These are phyloP conservation scores for Nymphalis polychloros DNA, from an alignment of 2,888 invertebrate genomes.

Conservation along the genomic window DNA sequence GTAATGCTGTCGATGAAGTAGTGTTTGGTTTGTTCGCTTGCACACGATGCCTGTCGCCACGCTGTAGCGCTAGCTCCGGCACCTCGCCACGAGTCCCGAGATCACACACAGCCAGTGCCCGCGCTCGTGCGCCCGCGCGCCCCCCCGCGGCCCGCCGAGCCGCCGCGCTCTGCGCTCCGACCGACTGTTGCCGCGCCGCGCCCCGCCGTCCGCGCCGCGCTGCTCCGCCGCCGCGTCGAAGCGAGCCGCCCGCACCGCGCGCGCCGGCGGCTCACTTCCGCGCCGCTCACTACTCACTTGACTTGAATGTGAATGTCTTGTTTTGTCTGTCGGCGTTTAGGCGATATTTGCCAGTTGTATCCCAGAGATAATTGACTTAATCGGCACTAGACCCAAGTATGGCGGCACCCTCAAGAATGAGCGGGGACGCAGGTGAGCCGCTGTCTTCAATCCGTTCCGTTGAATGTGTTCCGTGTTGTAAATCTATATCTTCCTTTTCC, in stretches of 20 bases:
- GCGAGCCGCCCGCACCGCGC: constrained; percentile 42
- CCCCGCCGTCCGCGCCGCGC: constrained; percentile 42
- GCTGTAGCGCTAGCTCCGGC: constrained; percentile 83
- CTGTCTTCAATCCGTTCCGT: constrained; percentile 82
- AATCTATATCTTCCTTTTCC: constrained; percentile 80
- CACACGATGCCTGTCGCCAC: constrained; percentile 83
- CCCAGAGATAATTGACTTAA: constrained; percentile 99
- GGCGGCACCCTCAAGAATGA: constrained; percentile 99
- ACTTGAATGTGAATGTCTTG: constrained; percentile 82
- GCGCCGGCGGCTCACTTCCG: constrained; percentile 51
- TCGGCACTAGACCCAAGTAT: constrained; percentile 99
- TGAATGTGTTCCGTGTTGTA: constrained; percentile 83
- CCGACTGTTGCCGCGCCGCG: constrained; percentile 42
- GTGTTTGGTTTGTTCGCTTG: constrained; percentile 83
- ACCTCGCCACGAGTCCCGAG: constrained; percentile 79
- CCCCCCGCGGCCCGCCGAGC: constrained; percentile 44
- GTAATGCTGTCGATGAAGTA: constrained; percentile 82
- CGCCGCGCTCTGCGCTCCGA: constrained; percentile 41
- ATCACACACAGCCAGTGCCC: constrained; percentile 81
- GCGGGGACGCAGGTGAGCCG: constrained; percentile 99
- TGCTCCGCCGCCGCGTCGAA: constrained; percentile 41
- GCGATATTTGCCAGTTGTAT: constrained; percentile 99
- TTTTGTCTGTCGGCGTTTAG: constrained; percentile 87
- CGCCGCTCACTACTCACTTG: constrained; percentile 59
- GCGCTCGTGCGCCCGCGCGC: constrained; percentile 62